Evolutionary conservation across 2,113 vertebrate species (phyloP).

Genomic region (Sylvietta virens): DNA sequence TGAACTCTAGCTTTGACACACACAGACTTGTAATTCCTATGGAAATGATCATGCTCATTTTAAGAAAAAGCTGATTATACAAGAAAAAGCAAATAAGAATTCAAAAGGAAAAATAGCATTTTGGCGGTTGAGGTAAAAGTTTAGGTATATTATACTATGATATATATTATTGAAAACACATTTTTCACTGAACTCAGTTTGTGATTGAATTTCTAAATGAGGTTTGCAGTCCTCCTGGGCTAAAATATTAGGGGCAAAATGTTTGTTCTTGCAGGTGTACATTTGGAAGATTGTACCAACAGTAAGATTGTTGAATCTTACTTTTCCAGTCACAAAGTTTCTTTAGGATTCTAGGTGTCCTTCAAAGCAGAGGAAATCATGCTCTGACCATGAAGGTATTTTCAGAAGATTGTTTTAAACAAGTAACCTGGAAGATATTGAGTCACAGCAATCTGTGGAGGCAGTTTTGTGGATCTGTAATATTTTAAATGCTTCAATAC

Average conservation of each 20-base stretch:
- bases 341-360: background rate
- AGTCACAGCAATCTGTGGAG: background rate
- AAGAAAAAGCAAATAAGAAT: background rate
- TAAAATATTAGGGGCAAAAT: background rate
- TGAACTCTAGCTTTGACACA: background rate
- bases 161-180: background rate
- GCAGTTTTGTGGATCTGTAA: background rate
- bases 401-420: background rate
- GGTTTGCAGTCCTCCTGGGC: background rate
- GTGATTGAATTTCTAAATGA: background rate
- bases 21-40: background rate
- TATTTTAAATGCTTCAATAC: background rate
- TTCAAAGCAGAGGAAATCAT: background rate
- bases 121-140: background rate
- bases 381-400: background rate
- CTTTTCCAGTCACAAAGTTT: background rate
- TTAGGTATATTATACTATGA: background rate
- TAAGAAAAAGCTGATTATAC: background rate
- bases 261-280: background rate
- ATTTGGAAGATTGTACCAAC: rapidly evolving
- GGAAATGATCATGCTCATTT: background rate
- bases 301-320: background rate
- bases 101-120: background rate
- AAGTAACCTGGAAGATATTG: background rate
- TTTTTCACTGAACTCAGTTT: background rate